phyloP scores from a whole-genome alignment of 2,113 vertebrate genomes.

The Carassius gibelio region DNA sequence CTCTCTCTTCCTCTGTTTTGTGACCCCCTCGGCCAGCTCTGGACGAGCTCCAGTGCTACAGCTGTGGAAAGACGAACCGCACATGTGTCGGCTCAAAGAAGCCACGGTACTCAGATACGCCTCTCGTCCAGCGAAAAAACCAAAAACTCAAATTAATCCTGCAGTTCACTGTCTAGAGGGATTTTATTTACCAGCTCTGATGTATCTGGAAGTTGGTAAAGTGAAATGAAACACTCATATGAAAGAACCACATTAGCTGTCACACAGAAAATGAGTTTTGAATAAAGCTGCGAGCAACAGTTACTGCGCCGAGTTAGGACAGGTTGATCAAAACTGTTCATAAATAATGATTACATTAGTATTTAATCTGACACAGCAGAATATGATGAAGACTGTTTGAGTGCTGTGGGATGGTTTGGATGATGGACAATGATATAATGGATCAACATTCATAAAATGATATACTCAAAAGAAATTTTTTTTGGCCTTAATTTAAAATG shows the following conservation, averaged over 20 bases:
- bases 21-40: neutral
- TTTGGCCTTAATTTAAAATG: neutral
- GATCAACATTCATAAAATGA: constrained; percentile 54
- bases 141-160: neutral
- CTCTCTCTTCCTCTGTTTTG: neutral
- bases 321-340: neutral
- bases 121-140: too few relatives aligned
- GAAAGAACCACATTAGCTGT: constrained; percentile 16
- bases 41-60: neutral
- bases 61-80: constrained; percentile 1
- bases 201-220: constrained; percentile 15
- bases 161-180: neutral
- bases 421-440: constrained; percentile 9
- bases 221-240: neutral
- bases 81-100: neutral
- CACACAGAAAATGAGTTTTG: neutral
- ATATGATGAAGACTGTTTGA: neutral
- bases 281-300: neutral
- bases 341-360: neutral
- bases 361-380: neutral
- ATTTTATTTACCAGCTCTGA: neutral
- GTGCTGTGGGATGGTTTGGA: neutral
- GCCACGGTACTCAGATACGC: neutral
- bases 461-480: constrained; percentile 6
- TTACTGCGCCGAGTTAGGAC: neutral